These are phyloP conservation scores for Julus scandinavius DNA, from an alignment of 2,888 invertebrate genomes.

Conservation along the genomic window DNA sequence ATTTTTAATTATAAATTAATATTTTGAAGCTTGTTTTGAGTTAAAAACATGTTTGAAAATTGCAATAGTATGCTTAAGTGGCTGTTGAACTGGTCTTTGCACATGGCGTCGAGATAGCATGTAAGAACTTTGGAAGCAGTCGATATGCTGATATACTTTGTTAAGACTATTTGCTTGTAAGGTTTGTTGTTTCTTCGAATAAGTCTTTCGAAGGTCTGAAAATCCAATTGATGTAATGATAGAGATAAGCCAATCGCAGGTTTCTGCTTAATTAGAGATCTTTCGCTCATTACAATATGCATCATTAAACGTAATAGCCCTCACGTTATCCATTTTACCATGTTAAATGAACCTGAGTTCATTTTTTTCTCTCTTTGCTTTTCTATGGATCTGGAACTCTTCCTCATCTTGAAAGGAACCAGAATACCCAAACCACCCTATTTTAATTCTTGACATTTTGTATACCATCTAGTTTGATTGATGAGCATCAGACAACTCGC, in stretches of 20 bases:
- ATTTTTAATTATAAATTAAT: too few relatives aligned
- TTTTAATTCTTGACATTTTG: conserved; percentile 34
- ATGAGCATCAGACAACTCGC: conserved; percentile 45
- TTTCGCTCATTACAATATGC: conserved; percentile 38
- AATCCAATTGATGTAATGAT: conserved; percentile 45
- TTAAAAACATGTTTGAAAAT: too few relatives aligned
- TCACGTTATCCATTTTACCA: conserved; percentile 16
- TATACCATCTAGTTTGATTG: conserved; percentile 10
- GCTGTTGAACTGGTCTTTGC: too few relatives aligned
- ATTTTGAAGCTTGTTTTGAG: too few relatives aligned
- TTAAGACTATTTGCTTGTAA: neutral
- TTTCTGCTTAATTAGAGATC: conserved; percentile 45
- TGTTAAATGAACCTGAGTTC: conserved; percentile 37
- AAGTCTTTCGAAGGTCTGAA: neutral
- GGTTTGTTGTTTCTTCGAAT: neutral
- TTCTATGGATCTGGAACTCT: neutral
- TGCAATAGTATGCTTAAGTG: too few relatives aligned
- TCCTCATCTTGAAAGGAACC: neutral
- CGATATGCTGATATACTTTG: neutral
- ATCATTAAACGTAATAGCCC: conserved; percentile 19
- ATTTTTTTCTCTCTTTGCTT: neutral
- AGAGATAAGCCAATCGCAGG: conserved; percentile 41
- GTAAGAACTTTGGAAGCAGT: neutral
- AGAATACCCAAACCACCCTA: neutral
- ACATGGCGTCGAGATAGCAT: neutral